Percentiles rank a stretch among this genome's conserved stretches.
Conservation (phyloP, 2,113 vertebrate genomes). For the Tachysurus fulvidraco region DNA sequence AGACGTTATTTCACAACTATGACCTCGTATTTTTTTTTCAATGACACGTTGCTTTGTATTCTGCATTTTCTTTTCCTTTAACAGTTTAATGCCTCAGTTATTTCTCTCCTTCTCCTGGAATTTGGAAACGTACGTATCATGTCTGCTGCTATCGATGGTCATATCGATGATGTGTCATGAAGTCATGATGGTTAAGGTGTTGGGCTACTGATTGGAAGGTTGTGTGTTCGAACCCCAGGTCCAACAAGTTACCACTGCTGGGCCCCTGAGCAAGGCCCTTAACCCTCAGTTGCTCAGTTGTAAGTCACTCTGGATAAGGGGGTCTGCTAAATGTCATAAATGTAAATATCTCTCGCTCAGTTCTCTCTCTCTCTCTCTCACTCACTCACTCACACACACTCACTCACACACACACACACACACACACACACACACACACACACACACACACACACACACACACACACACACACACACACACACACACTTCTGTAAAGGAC, state of each 20-base stretch:
- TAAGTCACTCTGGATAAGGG: no score
- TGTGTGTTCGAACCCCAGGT: no score
- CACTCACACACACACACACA: background rate
- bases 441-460: background rate
- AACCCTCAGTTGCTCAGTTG: no score
- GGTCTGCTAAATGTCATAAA: no score
- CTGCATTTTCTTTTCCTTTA: background rate
- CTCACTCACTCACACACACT: background rate
- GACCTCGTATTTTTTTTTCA: background rate
- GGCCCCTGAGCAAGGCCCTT: no score
- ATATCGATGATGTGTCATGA: no score
- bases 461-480: background rate
- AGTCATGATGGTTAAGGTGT: no score
- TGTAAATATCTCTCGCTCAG: background rate
- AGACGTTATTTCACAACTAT: constrained; percentile 5
- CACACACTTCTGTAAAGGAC: background rate
- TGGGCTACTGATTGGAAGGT: no score
- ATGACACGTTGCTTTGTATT: background rate
- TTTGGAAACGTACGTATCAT: constrained; percentile 6
- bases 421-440: background rate
- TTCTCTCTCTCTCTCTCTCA: background rate
- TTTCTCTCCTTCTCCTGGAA: background rate
- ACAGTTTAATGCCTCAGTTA: background rate
- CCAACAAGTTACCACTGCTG: no score
- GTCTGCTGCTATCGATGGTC: background rate